phyloP scores from a whole-genome alignment of 2,888 invertebrate species.

The Drosophila differens region DNA sequence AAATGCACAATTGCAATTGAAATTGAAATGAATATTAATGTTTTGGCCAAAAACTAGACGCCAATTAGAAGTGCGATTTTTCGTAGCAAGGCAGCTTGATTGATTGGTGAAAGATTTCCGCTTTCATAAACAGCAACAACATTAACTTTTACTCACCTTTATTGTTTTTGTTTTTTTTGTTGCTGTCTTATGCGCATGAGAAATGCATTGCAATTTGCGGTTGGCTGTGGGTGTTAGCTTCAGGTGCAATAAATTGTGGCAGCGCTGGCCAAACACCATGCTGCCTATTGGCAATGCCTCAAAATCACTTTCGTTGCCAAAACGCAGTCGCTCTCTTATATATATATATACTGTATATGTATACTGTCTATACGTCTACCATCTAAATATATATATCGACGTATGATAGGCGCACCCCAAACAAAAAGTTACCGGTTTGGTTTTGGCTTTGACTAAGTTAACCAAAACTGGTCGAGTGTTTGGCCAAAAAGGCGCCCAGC shows the following conservation, averaged over 20 bases:
- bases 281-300: slow-evolving; percentile 16
- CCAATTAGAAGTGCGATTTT: slow-evolving; percentile 33
- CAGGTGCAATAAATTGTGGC: slow-evolving; percentile 18
- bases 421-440: slow-evolving; percentile 22
- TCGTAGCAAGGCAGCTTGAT: slow-evolving; percentile 53
- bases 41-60: slow-evolving; percentile 4
- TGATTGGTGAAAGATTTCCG: slow-evolving; percentile 76
- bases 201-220: slow-evolving; percentile 29
- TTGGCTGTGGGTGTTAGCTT: slow-evolving; percentile 41
- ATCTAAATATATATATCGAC: slow-evolving; percentile 4
- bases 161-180: slow-evolving; percentile 6
- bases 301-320: slow-evolving; percentile 68
- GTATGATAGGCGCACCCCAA: slow-evolving; percentile 25
- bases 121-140: slow-evolving; percentile 67
- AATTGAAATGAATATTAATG: slow-evolving; percentile 8
- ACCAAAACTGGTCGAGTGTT: slow-evolving; percentile 29
- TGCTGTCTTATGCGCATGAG: slow-evolving; percentile 38
- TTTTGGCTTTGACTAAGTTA: not conserved
- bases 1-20: not conserved
- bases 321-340: slow-evolving; percentile 8
- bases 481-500: slow-evolving; percentile 62
- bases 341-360: not conserved
- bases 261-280: not conserved
- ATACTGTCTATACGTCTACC: not conserved
- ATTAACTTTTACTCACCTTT: slow-evolving; percentile 61